Evolutionary conservation across 2,888 invertebrate species (phyloP).

Genomic region (Hylaea fasciaria): DNA sequence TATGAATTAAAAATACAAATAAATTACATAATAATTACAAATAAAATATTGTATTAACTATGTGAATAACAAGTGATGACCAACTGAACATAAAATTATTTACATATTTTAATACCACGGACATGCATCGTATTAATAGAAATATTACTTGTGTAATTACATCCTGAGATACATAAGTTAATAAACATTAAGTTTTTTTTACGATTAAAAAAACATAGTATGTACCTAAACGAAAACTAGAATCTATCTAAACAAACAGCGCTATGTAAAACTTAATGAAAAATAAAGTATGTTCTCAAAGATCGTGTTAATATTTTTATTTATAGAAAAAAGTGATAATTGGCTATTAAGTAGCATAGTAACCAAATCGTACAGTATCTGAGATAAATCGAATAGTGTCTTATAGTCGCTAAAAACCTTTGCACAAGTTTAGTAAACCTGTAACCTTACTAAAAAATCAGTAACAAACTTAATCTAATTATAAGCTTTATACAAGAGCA

Average conservation of each 20-base stretch:
- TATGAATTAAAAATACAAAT: slow-evolving; percentile 26
- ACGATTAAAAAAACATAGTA: background rate
- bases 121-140: slow-evolving; percentile 37
- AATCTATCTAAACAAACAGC: background rate
- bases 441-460: slow-evolving; percentile 39
- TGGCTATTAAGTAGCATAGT: slow-evolving; percentile 28
- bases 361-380: slow-evolving; percentile 28
- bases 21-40: slow-evolving; percentile 20
- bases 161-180: slow-evolving; percentile 43
- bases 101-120: slow-evolving; percentile 37
- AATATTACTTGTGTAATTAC: slow-evolving; percentile 27
- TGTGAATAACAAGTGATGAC: background rate
- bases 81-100: slow-evolving; percentile 17
- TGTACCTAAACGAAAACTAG: slow-evolving; percentile 3
- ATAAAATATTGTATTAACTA: background rate
- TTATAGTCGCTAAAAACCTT: slow-evolving; percentile 1
- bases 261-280: slow-evolving; percentile 51
- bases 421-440: slow-evolving; percentile 32
- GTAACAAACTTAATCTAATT: slow-evolving; percentile 36
- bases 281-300: slow-evolving; percentile 51
- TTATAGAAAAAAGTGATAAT: slow-evolving; percentile 42
- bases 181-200: slow-evolving; percentile 51
- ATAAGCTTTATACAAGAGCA: slow-evolving; percentile 63
- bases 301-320: slow-evolving; percentile 53
- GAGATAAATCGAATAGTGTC: slow-evolving; percentile 4